Evolutionary conservation across 37 sponge, comb jelly and placozoan species (phyloP), one percentile per base, ranked within the genome.

Genomic region (Halichondria panicea): DNA sequence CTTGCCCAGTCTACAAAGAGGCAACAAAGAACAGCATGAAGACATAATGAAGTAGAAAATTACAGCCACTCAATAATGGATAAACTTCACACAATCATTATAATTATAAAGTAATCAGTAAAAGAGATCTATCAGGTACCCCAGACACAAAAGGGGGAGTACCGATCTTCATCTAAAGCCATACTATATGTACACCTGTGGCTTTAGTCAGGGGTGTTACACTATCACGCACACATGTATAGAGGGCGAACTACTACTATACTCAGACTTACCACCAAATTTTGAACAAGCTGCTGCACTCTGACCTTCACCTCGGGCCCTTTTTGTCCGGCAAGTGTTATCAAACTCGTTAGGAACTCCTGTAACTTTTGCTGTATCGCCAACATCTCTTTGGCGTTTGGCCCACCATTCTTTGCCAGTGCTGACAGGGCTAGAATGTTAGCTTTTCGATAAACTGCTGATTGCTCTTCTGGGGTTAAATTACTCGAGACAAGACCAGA

Each of bases 241-340:
- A 27, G 13, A 66, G 24, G 24, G 11, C 41, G 22, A 13, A 36
- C 11, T 7, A 21, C 24, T 2, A 11, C 41, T 22, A 55, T 4
- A 32, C 59, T 34, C 3, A 19, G 3, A 71, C 91, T 86, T 55
- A 92, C 92, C 81, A 92, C 74, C 46, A 92, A 58, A 48, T 87
- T 78, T 28, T 87, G 83, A 4, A 92, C 92, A n/a, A 77, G 70
- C 53, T 68, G 52, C 46, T 87, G 84, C n/a, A 92, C 81, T 0
- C 80, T 69, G 9, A 41, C 63, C 56, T 82, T 79, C 22, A 92
- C 66, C 50, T 81, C 78, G 11, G 67, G 56, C 21, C 80, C 88
- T 33, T 61, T 72, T 21, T 75, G 71, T 0, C 74, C 84, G 22
- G 92, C 92, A 69, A 92, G 56, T 0, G 88, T 70, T 27, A 92